These are phyloP conservation scores for Peromyscus melanophrys DNA, from an alignment of 2,797 vertebrate genomes.

Conservation along the genomic window DNA sequence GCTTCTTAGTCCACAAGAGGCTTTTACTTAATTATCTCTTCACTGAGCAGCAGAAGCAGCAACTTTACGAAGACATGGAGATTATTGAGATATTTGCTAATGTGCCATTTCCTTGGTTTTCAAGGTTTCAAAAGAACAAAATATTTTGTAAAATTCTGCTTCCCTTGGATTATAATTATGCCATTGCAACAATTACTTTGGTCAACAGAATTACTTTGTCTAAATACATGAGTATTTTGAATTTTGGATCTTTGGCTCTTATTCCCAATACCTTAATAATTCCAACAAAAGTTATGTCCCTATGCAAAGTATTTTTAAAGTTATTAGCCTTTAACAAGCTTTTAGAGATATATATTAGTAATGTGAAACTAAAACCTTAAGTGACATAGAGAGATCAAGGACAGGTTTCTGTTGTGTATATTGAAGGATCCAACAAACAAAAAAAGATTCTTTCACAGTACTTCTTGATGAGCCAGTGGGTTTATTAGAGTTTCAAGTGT, in stretches of 20 bases:
- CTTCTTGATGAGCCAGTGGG: not conserved
- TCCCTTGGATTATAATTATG: not conserved
- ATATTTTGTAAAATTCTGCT: not conserved
- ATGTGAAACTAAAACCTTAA: not conserved
- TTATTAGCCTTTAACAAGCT: not conserved
- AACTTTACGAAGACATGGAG: constrained; percentile 10
- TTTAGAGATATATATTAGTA: constrained; percentile 9
- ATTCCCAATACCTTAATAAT: not conserved
- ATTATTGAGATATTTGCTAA: not conserved
- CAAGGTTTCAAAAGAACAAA: constrained; percentile 1
- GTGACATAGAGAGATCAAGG: not conserved
- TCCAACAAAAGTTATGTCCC: not conserved
- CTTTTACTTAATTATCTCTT: not conserved
- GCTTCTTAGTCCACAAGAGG: too few species aligned
- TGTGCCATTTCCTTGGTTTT: constrained; percentile 26
- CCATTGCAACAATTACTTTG: not conserved
- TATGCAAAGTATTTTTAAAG: not conserved
- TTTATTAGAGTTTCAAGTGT: not conserved
- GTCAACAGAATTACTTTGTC: not conserved
- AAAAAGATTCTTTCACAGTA: too few species aligned
- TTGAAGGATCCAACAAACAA: not conserved
- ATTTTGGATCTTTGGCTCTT: not conserved
- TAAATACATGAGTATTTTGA: not conserved
- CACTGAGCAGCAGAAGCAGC: not conserved
- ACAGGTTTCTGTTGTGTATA: not conserved